A percentile compares a stretch with the other conserved stretches of the same genome.
Evolutionary conservation across 1,140 invertebrate species (phyloP).

Genomic region (Drosophila leontia): DNA sequence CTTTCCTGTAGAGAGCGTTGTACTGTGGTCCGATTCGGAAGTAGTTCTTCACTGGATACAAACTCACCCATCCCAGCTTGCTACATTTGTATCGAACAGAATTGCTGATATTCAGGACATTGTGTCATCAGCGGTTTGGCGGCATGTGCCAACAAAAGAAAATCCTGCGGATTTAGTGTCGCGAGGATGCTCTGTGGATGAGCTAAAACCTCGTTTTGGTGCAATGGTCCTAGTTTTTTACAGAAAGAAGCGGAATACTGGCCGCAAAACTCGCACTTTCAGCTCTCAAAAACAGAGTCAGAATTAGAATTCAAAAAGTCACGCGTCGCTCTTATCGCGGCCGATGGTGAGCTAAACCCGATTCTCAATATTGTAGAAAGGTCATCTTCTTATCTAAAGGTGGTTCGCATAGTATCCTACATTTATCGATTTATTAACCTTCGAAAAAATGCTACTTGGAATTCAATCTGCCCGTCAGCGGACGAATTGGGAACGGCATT

Average conservation of each 20-base stretch:
- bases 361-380: not conserved
- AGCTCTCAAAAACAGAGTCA: too few species aligned
- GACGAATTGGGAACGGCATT: too few species aligned
- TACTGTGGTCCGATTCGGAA: not conserved
- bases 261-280: too few species aligned
- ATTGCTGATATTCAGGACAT: slow-evolving; percentile 6
- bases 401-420: not conserved
- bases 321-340: not conserved
- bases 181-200: too few species aligned
- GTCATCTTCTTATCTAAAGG: not conserved
- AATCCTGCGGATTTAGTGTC: too few species aligned
- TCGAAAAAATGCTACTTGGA: too few species aligned
- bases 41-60: not conserved
- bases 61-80: slow-evolving; percentile 3
- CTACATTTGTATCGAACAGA: slow-evolving; percentile 9
- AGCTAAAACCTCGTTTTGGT: too few species aligned
- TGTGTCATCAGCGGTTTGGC: not conserved
- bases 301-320: not conserved
- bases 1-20: not conserved
- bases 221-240: too few species aligned
- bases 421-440: too few species aligned
- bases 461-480: too few species aligned
- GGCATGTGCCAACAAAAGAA: too few species aligned
- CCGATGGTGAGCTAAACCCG: not conserved
- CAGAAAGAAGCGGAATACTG: too few species aligned